phyloP scores from a whole-genome alignment of 2,888 invertebrate species.

The Trissoscelio sp. region DNA sequence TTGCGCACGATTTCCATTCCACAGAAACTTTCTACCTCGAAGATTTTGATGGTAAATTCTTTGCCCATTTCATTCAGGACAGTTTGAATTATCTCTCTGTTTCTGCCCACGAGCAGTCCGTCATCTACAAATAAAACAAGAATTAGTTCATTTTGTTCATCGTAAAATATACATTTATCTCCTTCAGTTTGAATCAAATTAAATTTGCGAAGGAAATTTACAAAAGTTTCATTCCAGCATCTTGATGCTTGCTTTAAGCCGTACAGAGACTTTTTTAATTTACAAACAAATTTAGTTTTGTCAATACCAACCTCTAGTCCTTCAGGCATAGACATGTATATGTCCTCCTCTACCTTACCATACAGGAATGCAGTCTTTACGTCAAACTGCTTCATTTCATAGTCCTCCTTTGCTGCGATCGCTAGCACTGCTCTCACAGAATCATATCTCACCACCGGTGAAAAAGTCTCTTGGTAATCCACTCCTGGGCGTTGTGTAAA shows the following conservation, averaged over 20 bases:
- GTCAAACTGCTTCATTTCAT: constrained; percentile 41
- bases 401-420: constrained; percentile 1
- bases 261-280: not conserved
- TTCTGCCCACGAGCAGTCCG: constrained; percentile 32
- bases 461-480: constrained; percentile 48
- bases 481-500: constrained; percentile 54
- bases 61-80: constrained; percentile 2
- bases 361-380: constrained; percentile 43
- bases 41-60: constrained; percentile 19
- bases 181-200: constrained; percentile 1
- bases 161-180: constrained; percentile 33
- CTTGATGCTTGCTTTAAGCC: constrained; percentile 6
- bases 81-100: constrained; percentile 1
- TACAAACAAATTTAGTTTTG: not conserved
- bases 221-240: constrained; percentile 14
- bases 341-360: constrained; percentile 31
- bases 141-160: constrained; percentile 1
- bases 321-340: constrained; percentile 35
- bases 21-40: constrained; percentile 32
- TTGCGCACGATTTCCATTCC: constrained; percentile 51
- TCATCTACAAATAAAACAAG: constrained; percentile 36
- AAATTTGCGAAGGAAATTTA: constrained; percentile 2
- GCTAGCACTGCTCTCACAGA: constrained; percentile 32
- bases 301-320: not conserved
- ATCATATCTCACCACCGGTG: constrained; percentile 38